Percentiles rank a stretch among this genome's conserved stretches.
Evolutionary conservation across 1,140 invertebrate genomes (phyloP).

Genomic region (Galendromus occidentalis): DNA sequence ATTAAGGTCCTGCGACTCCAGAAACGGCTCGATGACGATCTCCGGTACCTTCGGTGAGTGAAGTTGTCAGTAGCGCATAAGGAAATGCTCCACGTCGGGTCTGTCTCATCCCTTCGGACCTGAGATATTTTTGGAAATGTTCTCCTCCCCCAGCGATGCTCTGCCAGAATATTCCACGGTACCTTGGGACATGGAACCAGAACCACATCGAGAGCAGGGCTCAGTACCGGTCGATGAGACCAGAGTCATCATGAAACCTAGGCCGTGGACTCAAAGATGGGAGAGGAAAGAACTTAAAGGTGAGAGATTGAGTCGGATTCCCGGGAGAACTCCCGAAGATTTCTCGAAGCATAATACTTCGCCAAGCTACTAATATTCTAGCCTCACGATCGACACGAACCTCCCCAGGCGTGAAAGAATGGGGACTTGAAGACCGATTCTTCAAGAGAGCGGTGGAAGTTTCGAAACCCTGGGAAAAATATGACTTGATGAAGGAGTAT

Average conservation of each 20-base stretch:
- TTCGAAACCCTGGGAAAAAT: constrained; percentile 61
- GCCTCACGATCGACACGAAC: too few species aligned
- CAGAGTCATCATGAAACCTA: constrained; percentile 58
- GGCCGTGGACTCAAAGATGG: constrained; percentile 67
- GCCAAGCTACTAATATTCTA: too few species aligned
- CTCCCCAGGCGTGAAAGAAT: too few species aligned
- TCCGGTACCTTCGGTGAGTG: constrained; percentile 48
- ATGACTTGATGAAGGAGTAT: constrained; percentile 82
- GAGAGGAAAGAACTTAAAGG: constrained; percentile 58
- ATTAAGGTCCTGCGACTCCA: constrained; percentile 79
- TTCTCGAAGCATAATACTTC: neutral
- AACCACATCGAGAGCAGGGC: constrained; percentile 46
- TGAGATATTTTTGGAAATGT: too few species aligned
- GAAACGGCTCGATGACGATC: constrained; percentile 70
- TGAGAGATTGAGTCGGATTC: constrained; percentile 13
- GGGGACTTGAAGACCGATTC: too few species aligned
- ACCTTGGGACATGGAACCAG: constrained; percentile 70
- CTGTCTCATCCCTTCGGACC: too few species aligned
- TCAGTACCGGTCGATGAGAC: constrained; percentile 65
- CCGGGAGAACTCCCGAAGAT: neutral
- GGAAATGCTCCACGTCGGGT: too few species aligned
- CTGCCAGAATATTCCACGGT: constrained; percentile 78
- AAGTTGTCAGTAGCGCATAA: too few species aligned
- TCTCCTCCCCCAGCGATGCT: constrained; percentile 44
- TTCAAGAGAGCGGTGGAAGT: constrained; percentile 33